A percentile compares a stretch with the other conserved stretches of the same genome.
Conservation (phyloP, 2,113 vertebrate species). For the Perca flavescens region DNA sequence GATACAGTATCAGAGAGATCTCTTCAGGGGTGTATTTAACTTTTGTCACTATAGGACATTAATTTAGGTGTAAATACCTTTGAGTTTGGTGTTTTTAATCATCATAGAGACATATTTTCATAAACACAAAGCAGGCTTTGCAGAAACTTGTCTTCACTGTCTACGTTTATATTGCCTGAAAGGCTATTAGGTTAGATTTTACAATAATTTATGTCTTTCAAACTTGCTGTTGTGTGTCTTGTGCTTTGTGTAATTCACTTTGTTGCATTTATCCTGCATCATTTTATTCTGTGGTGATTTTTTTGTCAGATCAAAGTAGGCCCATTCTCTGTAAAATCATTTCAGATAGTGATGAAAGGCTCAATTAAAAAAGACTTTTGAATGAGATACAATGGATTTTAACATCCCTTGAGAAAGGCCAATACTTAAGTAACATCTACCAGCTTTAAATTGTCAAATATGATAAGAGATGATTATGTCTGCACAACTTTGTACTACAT, state of each 20-base stretch:
- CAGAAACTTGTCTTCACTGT: slow-evolving; percentile 3
- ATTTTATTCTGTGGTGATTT: background rate
- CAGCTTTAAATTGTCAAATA: slow-evolving; percentile 1
- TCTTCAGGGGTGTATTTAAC: slow-evolving; percentile 3
- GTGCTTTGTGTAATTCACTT: slow-evolving; percentile 12
- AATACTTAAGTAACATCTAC: background rate
- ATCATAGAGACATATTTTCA: background rate
- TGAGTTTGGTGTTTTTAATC: slow-evolving; percentile 7
- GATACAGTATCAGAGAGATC: background rate
- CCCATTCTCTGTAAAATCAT: slow-evolving; percentile 2
- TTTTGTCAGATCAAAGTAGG: slow-evolving; percentile 8
- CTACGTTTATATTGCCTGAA: background rate
- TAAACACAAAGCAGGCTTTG: background rate
- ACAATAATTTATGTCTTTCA: slow-evolving; percentile 2
- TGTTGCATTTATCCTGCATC: slow-evolving; percentile 13
- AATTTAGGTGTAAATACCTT: background rate
- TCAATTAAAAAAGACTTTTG: slow-evolving; percentile 25
- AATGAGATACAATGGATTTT: slow-evolving; percentile 1
- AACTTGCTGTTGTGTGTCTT: background rate
- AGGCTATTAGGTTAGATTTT: background rate
- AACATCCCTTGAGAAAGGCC: background rate
- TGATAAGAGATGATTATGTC: background rate
- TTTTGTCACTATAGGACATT: background rate
- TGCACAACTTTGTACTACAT: background rate
- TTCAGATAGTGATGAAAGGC: slow-evolving; percentile 2